These are phyloP conservation scores for Drosophila athabasca DNA, from an alignment of 1,140 invertebrate species.

Conservation along the genomic window DNA sequence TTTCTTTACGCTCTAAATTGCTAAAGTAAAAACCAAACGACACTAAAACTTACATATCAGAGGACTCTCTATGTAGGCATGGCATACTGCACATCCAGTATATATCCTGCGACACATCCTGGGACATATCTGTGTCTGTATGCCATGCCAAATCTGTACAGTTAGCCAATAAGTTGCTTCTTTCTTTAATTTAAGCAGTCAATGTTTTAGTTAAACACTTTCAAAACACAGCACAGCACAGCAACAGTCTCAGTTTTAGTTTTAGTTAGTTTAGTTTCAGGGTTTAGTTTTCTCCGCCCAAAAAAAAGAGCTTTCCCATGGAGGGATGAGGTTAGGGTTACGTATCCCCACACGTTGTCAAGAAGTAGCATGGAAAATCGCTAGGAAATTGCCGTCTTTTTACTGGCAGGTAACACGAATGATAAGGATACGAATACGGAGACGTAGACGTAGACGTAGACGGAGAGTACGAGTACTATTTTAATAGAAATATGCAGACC, in stretches of 20 bases:
- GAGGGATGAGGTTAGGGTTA: slow-evolving; percentile 5
- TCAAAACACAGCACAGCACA: slow-evolving; percentile 1
- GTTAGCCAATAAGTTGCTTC: slow-evolving; percentile 64
- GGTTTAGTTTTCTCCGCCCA: slow-evolving; percentile 3
- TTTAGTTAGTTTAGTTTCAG: slow-evolving; percentile 30
- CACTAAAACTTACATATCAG: slow-evolving; percentile 56
- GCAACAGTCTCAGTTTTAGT: slow-evolving; percentile 15
- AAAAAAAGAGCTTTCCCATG: slow-evolving; percentile 5
- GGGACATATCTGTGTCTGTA: too few species aligned
- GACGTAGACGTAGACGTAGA: too few species aligned
- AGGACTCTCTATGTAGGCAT: slow-evolving; percentile 41
- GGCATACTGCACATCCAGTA: slow-evolving; percentile 11
- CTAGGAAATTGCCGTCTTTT: slow-evolving; percentile 38
- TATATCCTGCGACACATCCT: slow-evolving; percentile 5
- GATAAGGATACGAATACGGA: neutral
- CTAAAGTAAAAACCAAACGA: slow-evolving; percentile 60
- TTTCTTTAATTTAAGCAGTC: slow-evolving; percentile 21
- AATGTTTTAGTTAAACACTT: slow-evolving; percentile 20
- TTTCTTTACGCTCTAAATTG: slow-evolving; percentile 83
- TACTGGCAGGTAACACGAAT: slow-evolving; percentile 19
- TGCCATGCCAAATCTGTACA: slow-evolving; percentile 65
- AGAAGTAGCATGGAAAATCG: slow-evolving; percentile 7
- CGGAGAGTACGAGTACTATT: slow-evolving; percentile 3
- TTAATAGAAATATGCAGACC: slow-evolving; percentile 29
- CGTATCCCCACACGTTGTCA: neutral